Evolutionary conservation across 1,140 invertebrate species (phyloP).

Genomic region (Platyura marginata): DNA sequence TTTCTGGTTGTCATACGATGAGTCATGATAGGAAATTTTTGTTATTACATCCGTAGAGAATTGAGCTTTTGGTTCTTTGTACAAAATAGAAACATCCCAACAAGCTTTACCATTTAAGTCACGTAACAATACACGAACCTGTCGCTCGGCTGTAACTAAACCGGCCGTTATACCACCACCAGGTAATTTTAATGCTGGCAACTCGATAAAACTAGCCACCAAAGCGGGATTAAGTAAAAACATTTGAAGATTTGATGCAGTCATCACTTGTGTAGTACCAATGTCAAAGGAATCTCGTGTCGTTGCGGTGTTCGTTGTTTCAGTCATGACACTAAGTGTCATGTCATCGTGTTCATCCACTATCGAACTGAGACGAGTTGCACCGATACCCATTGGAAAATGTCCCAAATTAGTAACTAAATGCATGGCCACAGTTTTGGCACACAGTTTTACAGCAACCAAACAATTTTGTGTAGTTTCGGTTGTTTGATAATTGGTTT

Average conservation of each 20-base stretch:
- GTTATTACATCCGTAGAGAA: slow-evolving; percentile 5
- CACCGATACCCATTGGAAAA: slow-evolving; percentile 77
- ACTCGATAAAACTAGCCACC: slow-evolving; percentile 78
- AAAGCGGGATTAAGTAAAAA: slow-evolving; percentile 71
- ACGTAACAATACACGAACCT: slow-evolving; percentile 70
- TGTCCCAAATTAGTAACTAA: slow-evolving; percentile 74
- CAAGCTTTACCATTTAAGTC: slow-evolving; percentile 93
- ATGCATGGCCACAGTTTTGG: slow-evolving; percentile 55
- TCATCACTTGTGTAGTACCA: slow-evolving; percentile 47
- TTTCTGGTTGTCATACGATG: not conserved
- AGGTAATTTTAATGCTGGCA: slow-evolving; percentile 68
- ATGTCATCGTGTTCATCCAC: slow-evolving; percentile 88
- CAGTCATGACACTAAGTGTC: slow-evolving; percentile 6
- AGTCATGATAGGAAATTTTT: slow-evolving; percentile 2
- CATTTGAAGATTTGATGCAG: slow-evolving; percentile 75
- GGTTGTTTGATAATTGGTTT: slow-evolving; percentile 21
- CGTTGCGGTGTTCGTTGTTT: slow-evolving; percentile 10
- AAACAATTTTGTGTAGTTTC: slow-evolving; percentile 28
- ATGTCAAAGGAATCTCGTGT: slow-evolving; percentile 4
- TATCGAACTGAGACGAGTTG: slow-evolving; percentile 49
- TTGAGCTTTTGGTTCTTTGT: slow-evolving; percentile 39
- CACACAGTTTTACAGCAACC: slow-evolving; percentile 39
- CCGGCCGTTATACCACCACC: slow-evolving; percentile 68
- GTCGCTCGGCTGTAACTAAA: slow-evolving; percentile 39
- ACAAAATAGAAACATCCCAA: slow-evolving; percentile 87